These are phyloP conservation scores for Silurus glanis DNA, from an alignment of 2,113 vertebrate genomes.

Conservation along the genomic window DNA sequence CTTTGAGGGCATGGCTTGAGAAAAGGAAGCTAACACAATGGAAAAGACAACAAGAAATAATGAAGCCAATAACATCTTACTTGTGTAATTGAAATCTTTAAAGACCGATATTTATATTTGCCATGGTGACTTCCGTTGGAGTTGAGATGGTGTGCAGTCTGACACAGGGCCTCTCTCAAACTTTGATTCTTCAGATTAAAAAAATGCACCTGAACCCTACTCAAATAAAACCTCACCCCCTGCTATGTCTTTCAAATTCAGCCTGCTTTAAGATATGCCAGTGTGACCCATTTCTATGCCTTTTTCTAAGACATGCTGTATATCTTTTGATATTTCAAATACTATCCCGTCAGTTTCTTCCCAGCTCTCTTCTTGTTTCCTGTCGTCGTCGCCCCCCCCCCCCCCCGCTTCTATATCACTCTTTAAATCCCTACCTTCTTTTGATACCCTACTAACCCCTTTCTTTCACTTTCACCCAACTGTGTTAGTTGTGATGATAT, in stretches of 20 bases:
- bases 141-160: background rate
- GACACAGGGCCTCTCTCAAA: background rate
- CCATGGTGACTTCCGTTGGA: background rate
- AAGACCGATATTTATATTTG: background rate
- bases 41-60: background rate
- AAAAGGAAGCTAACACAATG: conserved; percentile 56
- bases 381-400: background rate
- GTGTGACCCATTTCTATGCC: conserved; percentile 3
- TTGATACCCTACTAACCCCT: background rate
- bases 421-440: background rate
- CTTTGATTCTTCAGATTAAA: background rate
- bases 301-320: background rate
- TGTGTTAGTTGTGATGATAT: conserved; percentile 69
- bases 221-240: conserved; percentile 2
- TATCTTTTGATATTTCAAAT: background rate
- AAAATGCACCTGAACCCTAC: background rate
- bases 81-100: background rate
- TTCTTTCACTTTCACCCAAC: conserved; percentile 16
- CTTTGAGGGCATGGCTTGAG: conserved; percentile 43
- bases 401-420: conserved; percentile 6
- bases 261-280: background rate
- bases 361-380: background rate
- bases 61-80: background rate
- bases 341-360: background rate
- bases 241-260: background rate